Percentiles rank a stretch among this genome's conserved stretches.
phyloP scores from a whole-genome alignment of 2,113 vertebrate species.

The Rhizomys pruinosus region DNA sequence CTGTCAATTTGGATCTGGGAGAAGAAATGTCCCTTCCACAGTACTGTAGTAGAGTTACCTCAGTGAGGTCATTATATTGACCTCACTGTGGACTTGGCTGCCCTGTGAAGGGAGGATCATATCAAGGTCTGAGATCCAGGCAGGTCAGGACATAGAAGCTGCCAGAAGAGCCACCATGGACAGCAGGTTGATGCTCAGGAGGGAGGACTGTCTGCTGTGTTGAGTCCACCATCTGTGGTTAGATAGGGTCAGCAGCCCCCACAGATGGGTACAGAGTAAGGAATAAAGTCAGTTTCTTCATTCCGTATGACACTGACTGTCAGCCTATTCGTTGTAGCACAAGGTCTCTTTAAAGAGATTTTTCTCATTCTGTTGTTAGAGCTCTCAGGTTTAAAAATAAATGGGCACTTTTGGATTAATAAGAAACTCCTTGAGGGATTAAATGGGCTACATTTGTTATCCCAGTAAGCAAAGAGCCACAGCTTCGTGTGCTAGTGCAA shows the following conservation, averaged over 20 bases:
- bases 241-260: background rate
- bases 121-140: background rate
- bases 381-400: slow-evolving; percentile 72
- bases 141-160: background rate
- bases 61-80: background rate
- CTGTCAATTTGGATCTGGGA: background rate
- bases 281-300: background rate
- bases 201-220: background rate
- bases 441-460: slow-evolving; percentile 9
- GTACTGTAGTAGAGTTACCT: background rate
- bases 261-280: background rate
- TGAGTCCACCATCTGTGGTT: too few species aligned
- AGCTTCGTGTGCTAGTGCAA: background rate
- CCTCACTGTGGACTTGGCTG: background rate
- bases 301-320: background rate
- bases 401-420: slow-evolving; percentile 58
- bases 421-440: slow-evolving; percentile 61
- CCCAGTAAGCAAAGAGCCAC: background rate
- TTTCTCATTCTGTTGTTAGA: slow-evolving; percentile 57
- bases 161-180: background rate
- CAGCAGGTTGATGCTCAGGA: background rate
- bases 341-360: slow-evolving; percentile 39
- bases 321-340: background rate
- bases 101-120: too few species aligned
- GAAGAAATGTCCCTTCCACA: background rate